Evolutionary conservation across 2,888 invertebrate species (phyloP).

Genomic region (Tribolium freemani): DNA sequence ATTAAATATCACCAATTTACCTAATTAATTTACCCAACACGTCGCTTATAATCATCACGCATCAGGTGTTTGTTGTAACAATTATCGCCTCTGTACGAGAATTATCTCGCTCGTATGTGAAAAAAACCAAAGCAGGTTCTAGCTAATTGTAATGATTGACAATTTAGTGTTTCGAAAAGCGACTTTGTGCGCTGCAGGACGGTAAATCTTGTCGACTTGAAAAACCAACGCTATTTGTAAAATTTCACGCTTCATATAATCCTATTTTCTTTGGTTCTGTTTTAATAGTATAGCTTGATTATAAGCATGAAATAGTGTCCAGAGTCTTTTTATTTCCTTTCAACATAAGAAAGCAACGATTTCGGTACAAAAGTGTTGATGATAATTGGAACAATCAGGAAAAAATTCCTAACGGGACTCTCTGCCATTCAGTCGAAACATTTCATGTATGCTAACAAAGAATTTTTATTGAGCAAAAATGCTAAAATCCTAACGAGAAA

Average conservation of each 20-base stretch:
- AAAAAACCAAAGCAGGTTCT: background rate
- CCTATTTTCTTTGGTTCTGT: slow-evolving; percentile 43
- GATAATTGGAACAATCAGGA: slow-evolving; percentile 2
- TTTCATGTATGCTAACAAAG: slow-evolving; percentile 1
- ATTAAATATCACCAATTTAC: slow-evolving; percentile 25
- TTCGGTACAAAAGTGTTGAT: slow-evolving; percentile 24
- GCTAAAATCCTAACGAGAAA: slow-evolving; percentile 34
- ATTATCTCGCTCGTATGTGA: background rate
- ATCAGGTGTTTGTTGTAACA: background rate
- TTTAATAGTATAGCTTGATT: slow-evolving; percentile 43
- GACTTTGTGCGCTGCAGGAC: slow-evolving; percentile 3
- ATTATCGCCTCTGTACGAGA: background rate
- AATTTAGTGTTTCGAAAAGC: background rate
- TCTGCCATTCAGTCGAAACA: slow-evolving; percentile 13
- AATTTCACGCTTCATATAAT: slow-evolving; percentile 47
- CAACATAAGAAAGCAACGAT: background rate
- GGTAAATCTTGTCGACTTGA: slow-evolving; percentile 41
- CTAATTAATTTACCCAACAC: slow-evolving; percentile 31
- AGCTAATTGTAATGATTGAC: background rate
- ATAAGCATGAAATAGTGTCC: slow-evolving; percentile 43
- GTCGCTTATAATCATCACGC: slow-evolving; percentile 18
- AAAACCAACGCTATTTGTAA: slow-evolving; percentile 45
- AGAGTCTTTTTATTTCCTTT: slow-evolving; percentile 19
- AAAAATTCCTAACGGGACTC: slow-evolving; percentile 22
- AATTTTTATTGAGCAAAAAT: background rate